These are phyloP conservation scores for Copsychus sechellarum DNA, from an alignment of 2,113 vertebrate genomes.

Conservation along the genomic window DNA sequence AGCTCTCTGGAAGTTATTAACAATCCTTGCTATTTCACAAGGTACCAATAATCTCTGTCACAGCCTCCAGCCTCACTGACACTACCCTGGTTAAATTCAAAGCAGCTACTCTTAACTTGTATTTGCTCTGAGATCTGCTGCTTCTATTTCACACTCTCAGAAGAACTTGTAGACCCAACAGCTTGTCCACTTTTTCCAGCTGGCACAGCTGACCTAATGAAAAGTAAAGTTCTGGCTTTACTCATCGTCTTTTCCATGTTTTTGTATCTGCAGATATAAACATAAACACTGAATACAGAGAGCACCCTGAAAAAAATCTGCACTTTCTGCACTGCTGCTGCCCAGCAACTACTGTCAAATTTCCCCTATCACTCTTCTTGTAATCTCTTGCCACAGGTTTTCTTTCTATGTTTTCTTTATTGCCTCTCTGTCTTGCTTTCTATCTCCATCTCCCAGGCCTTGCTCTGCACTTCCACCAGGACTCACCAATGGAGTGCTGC, in stretches of 20 bases:
- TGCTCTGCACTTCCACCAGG: neutral
- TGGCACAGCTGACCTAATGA: neutral
- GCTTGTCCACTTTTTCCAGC: neutral
- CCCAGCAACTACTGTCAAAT: neutral
- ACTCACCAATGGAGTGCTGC: neutral
- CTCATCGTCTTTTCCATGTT: neutral
- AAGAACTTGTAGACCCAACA: neutral
- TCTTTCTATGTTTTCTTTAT: neutral
- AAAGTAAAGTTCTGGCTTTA: neutral
- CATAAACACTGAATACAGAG: neutral
- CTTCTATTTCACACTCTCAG: neutral
- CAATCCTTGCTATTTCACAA: neutral
- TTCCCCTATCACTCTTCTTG: neutral
- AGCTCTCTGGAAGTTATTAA: neutral
- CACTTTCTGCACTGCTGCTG: neutral
- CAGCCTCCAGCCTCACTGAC: neutral
- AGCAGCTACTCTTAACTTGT: neutral
- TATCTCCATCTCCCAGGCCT: neutral
- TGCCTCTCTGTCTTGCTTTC: neutral
- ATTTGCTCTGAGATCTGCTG: neutral
- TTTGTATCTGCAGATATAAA: neutral
- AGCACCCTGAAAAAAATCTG: neutral
- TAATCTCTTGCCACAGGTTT: neutral
- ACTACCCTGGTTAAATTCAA: neutral
- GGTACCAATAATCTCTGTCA: neutral